Evolutionary conservation across 2,797 vertebrate species (phyloP), one percentile per base, ranked within the genome.

Genomic region (Rhynchonycteris naso): DNA sequence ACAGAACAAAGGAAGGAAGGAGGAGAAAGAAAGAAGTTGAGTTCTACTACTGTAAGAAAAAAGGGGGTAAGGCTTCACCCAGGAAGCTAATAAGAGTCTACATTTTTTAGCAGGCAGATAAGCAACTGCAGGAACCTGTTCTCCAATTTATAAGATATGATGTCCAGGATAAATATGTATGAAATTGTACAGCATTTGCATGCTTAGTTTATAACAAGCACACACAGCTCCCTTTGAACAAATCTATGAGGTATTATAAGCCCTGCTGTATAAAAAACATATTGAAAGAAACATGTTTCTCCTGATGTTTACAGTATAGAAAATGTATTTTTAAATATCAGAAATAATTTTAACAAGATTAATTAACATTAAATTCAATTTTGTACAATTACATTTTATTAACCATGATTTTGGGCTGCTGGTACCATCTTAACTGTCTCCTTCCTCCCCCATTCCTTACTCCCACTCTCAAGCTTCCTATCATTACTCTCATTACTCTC

Each of bases 351-450:
- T 91, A 93, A 87, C 52, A 14, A 66, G 65, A 65, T 74, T 52
- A 50, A 71, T 78, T 76, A 81, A 83, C 35, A 88, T 33, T 74
- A 87, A 94, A 90, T 72, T 84, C 43, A 68, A 50, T 79, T 59
- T 75, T 88, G 15, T 75, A 24, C 50, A 85, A 65, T 50, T 91
- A 65, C 78, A 35, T 83, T 91, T 90, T 50, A 93, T 71, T 65
- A 81, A 65, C 65, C 61, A 65, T 59, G 59, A 87, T n/a, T 68
- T 33, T 30, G 26, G 28, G 35, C 65, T 71, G 59, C 79, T 68
- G 76, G 47, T 50, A 61, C 63, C 63, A 65, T 65, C 61, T 13
- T 71, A 63, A 88, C 28, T 74, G 50, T 7, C 63, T 56, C 56
- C 52, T 38, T 50, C 24, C 4, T 24, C 12, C 52, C 30, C 1